These are phyloP conservation scores for Venustoraphidia nigricollis DNA, from an alignment of 2,888 invertebrate genomes.

Conservation along the genomic window DNA sequence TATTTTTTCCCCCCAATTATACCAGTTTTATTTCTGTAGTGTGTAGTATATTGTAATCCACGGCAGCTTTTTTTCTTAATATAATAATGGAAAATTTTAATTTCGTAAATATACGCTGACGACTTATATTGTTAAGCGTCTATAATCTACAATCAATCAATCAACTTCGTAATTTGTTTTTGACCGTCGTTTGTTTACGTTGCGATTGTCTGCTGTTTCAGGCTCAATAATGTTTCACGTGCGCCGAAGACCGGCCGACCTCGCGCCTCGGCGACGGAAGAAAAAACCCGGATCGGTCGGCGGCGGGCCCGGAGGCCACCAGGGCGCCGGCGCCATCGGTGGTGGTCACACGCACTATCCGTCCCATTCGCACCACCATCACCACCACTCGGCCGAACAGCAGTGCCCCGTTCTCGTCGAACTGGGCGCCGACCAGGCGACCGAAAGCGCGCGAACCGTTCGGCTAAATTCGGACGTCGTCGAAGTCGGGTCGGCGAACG, in stretches of 20 bases:
- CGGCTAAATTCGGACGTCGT: slow-evolving; percentile 45
- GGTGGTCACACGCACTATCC: slow-evolving; percentile 31
- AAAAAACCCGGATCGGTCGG: slow-evolving; percentile 35
- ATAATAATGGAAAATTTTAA: no score
- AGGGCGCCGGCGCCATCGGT: slow-evolving; percentile 26
- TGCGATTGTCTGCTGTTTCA: slow-evolving; percentile 25
- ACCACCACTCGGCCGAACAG: slow-evolving; percentile 23
- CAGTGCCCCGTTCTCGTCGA: slow-evolving; percentile 52
- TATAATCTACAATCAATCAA: no score
- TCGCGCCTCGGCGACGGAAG: slow-evolving; percentile 81
- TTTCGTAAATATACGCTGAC: no score
- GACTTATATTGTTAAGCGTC: no score
- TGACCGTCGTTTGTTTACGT: slow-evolving; percentile 1
- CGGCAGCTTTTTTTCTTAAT: no score
- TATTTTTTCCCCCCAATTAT: no score
- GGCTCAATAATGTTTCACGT: slow-evolving; percentile 98
- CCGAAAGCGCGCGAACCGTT: slow-evolving; percentile 44
- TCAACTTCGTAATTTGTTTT: no score
- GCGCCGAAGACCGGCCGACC: slow-evolving; percentile 79
- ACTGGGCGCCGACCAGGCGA: slow-evolving; percentile 64
- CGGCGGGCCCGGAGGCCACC: slow-evolving; percentile 27
- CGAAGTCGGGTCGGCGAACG: slow-evolving; percentile 67
- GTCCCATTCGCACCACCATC: slow-evolving; percentile 22
- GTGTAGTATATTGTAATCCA: no score
- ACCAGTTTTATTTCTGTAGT: no score